Evolutionary conservation across 2,797 vertebrate species (phyloP), one percentile per base, ranked within the genome.

Genomic region (Falco rusticolus): DNA sequence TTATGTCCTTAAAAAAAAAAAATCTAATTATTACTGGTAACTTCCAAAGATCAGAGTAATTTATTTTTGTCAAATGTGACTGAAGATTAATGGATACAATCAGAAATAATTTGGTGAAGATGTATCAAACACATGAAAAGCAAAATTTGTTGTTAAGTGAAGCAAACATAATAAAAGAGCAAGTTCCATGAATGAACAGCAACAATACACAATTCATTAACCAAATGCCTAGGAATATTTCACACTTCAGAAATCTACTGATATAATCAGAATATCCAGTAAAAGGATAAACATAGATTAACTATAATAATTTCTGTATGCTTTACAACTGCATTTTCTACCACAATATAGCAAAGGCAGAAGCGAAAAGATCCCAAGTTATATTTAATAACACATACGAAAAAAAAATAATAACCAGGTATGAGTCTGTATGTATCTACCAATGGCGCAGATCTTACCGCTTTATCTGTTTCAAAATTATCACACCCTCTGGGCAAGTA

Each of bases 21-120:
- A 95, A 34, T 89, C 94, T 97, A 97, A 98, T 98, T 97, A 98
- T 97, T 97, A 96, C 80, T 88, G 80, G 94, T 98, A 98, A 97
- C 97, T 98, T 97, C 96, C 94, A 98, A 98, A 98, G 98, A 98
- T 97, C 98, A 98, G 93, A 98, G 98, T 96, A 97, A 98, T 98
- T 98, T 96, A 97, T 98, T 98, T 97, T 97, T 97, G 98, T 98
- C 97, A 95, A 93, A 97, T 96, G 97, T 98, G 98, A 98, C 97
- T 97, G 96, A 97, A 98, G 98, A 98, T 98, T 97, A 98, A 98
- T 98, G 97, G 97, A 97, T 95, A 98, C 96, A 97, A 98, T 98
- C 98, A 98, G 97, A 96, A 98, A 98, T 98, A 95, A 98, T 98
- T 97, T 97, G 94, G 97, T 4, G 68, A 97, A 97, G 96, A 98